Conservation (phyloP, 2,797 vertebrate species). For the Choloepus didactylus region DNA sequence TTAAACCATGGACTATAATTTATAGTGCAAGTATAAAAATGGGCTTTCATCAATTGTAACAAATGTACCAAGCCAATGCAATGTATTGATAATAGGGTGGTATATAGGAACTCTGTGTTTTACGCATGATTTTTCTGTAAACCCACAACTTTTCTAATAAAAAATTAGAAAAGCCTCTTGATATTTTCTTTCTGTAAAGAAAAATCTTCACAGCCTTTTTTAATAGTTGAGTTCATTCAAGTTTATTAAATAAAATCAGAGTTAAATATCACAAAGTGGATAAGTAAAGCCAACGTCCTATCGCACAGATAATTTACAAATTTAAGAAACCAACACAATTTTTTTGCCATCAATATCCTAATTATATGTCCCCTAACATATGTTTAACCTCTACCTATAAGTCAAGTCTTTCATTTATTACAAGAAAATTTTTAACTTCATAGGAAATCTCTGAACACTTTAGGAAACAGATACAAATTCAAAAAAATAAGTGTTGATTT, state of each 20-base stretch:
- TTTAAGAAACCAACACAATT: constrained; percentile 15
- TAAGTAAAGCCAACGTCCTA: constrained; percentile 10
- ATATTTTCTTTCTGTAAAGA: constrained; percentile 27
- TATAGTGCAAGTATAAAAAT: too few species aligned
- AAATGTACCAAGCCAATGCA: too few species aligned
- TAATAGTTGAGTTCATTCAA: constrained; percentile 36
- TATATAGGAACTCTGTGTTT: too few species aligned
- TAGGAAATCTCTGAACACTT: constrained; percentile 8
- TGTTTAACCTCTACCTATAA: not conserved
- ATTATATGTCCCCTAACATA: not conserved
- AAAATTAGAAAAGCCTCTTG: not conserved
- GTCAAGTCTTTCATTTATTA: not conserved
- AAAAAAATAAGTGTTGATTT: constrained; percentile 38
- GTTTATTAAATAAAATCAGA: constrained; percentile 52
- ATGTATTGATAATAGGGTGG: too few species aligned
- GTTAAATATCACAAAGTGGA: constrained; percentile 34
- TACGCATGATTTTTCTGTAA: too few species aligned
- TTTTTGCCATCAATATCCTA: not conserved
- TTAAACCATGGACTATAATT: too few species aligned
- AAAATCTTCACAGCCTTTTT: not conserved
- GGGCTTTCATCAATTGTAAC: too few species aligned
- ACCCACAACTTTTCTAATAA: too few species aligned
- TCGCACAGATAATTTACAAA: not conserved
- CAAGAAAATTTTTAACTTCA: constrained; percentile 15
- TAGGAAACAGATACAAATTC: not conserved